Base-by-base conservation (phyloP, 2,113 vertebrate species). In the Strix aluco region DNA sequence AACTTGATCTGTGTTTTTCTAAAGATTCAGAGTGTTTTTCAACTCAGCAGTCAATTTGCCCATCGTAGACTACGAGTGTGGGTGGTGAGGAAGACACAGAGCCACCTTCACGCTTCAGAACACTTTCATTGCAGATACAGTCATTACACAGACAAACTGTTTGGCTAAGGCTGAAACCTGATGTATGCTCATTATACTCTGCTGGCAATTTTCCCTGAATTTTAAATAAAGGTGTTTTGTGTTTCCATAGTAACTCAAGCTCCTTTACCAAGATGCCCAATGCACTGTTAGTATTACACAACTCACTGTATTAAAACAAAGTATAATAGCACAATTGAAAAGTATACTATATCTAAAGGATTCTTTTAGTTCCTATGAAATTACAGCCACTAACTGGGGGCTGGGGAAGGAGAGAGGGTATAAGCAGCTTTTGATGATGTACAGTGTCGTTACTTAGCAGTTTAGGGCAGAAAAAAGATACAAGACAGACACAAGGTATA, bases 161-260 rank as follows among this genome's bases (percentile, higher is more conserved):
- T 85, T 86, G 74, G 83, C 71, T 88, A 19, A 77, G 85, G 44
- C 74, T 92, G 92, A 80, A 91, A 86, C 52, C 62, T 30, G 57
- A 66, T 54, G 52, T 65, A 46, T 1, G 10, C 58, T 96, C 19
- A 20, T 88, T 80, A 73, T 21, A 66, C 29, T 47, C 73, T 22
- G 65, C 78, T 79, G 90, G 73, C 62, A 89, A 40, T 46, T 89
- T 47, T 2, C 73, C 40, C 84, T 46, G 73, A 25, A 82, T 92
- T 96, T 92, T 54, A 85, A 91, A 81, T 46, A 90, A 92, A 91
- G 49, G 73, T 69, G 57, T 52, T 92, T 72, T 16, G 42, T 49
- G 86, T 97, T 90, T 86, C 92, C 90, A 92, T 80, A 44, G 96
- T 29, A 77, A 96, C 93, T 55, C 10, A 7, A 88, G n/a, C 51